Base-by-base conservation (phyloP, 2,797 vertebrate genomes). In the Trematomus bernacchii region DNA sequence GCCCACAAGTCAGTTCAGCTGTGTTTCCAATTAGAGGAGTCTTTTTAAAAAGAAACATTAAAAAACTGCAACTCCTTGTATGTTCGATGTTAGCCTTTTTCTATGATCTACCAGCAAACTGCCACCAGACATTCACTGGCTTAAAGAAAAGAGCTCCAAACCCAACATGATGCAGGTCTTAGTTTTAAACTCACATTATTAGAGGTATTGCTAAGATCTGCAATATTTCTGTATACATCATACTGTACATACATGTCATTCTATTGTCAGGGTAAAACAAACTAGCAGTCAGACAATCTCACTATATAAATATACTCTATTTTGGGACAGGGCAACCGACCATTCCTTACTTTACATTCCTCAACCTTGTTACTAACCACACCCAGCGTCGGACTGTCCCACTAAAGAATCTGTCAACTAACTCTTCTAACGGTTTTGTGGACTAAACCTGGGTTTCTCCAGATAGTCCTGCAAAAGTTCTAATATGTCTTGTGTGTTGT, bases 11-110 rank as follows among this genome's bases (percentile, higher is more conserved):
- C n/a, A 21, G 13, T 27, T n/a, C 46, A 27, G 64, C 33, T 16
- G 30, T 72, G 68, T 76, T 67, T 72, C 19, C 33, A 30, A 72
- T 61, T 64, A 73, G 5, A n/a, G 52, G 21, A 13, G 8, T 48
- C 53, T 46, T 46, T 27, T 21, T 50, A 53, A 37, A 33, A 33
- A 33, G 7, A 33, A 37, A 37, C 21, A 19, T 15, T 52, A 23
- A 57, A n/a, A 37, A 58, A 2, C 6, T 33, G 21, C 11, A 46
- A 37, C 21, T 13, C 1, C 3, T 16, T 47, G 54, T 59, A 18
- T 72, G 53, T 66, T 75, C 33, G 18, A 7, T 10, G 37, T 59
- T 30, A 55, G 4, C 5, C 1, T 7, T 19, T 21, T 42, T 62
- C 16, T 21, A 1, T 33, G 19, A 66, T 52, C 18, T 15, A 52